phyloP scores from a whole-genome alignment of 2,797 vertebrate species.

The Pantherophis alleghaniensis region DNA sequence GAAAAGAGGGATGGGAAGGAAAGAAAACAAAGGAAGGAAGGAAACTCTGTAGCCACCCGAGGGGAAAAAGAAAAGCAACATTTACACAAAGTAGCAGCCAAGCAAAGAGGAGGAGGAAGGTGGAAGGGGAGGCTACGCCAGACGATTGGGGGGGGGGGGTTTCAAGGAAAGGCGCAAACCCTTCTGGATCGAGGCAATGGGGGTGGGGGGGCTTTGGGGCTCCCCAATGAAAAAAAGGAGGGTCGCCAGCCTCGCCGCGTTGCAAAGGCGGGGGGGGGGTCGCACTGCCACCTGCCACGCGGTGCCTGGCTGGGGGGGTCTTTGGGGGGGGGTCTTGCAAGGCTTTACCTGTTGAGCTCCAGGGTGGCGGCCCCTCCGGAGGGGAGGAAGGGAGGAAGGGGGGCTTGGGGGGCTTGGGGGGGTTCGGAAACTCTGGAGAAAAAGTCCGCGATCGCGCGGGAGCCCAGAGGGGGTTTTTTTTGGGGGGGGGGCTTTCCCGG shows the following conservation, averaged over 20 bases:
- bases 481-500: no score
- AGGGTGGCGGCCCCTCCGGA: neutral
- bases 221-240: no score
- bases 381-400: no score
- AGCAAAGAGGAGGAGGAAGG: no score
- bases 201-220: neutral
- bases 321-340: neutral
- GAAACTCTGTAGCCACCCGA: neutral
- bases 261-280: neutral
- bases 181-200: neutral
- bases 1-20: neutral
- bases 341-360: neutral
- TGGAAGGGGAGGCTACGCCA: neutral
- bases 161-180: neutral
- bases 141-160: neutral
- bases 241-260: neutral
- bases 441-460: neutral
- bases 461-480: neutral
- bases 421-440: neutral
- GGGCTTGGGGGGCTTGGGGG: no score
- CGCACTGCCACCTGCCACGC: neutral
- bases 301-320: neutral
- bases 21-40: neutral
- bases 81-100: neutral
- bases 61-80: neutral